These are phyloP conservation scores for Rotaria magnacalcarata DNA, from an alignment of 2,888 invertebrate genomes.

Conservation along the genomic window DNA sequence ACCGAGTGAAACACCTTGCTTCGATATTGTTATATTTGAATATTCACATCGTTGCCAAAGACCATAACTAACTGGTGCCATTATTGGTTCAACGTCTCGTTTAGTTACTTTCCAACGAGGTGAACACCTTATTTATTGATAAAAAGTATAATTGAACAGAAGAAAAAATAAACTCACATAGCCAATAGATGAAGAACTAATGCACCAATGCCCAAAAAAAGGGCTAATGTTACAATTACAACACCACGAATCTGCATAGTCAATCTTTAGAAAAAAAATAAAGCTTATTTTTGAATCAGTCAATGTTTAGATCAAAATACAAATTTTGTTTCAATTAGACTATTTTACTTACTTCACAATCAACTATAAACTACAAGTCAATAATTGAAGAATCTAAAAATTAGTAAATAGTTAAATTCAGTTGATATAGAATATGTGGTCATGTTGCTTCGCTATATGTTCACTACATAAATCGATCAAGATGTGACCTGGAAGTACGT, in stretches of 20 bases:
- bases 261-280: no score
- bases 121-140: background rate
- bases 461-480: background rate
- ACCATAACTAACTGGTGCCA: constrained; percentile 32
- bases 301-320: no score
- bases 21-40: background rate
- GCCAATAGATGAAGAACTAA: constrained; percentile 25
- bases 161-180: background rate
- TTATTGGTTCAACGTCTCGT: background rate
- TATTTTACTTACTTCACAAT: no score
- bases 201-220: background rate
- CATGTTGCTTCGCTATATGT: background rate
- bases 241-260: constrained; percentile 12
- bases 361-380: background rate
- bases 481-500: background rate
- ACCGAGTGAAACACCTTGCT: background rate
- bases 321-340: no score
- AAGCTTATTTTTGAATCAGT: no score
- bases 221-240: background rate
- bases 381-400: background rate
- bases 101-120: constrained; percentile 30
- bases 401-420: no score
- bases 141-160: no score
- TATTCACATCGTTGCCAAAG: constrained; percentile 32
- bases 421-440: background rate